Evolutionary conservation across 1,140 invertebrate genomes (phyloP), one percentile per base, ranked within the genome.

Genomic region (Dendroctonus ponderosae): DNA sequence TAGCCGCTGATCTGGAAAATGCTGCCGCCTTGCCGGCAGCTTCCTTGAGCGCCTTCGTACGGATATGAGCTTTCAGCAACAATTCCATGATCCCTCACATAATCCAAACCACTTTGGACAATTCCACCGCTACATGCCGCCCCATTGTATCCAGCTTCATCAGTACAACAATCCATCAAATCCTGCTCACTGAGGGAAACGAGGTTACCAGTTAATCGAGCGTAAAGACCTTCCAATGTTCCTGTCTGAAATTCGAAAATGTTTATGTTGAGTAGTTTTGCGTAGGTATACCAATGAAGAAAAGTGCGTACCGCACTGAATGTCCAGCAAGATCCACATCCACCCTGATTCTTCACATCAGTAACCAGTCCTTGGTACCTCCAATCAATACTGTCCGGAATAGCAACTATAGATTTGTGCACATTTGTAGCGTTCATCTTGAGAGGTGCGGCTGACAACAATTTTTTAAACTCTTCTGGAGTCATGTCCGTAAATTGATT

Each of bases 401-500:
- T 44, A 11, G 42, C 56, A 9, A 44, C 8, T 38, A 7, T 7
- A 7, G 38, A 15, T n/a, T 68, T 52, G n/a, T 72, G 73, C 14
- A 68, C 49, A 7, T 39, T 8, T 9, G 15, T 9, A 7, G 15
- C 9, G 38, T 8, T 40, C 8, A 11, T 7, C 7, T 54, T 40
- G 6, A 7, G 15, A 11, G 38, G 15, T 9, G 7, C 9, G 9
- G 15, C 8, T 9, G 52, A 7, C 52, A 54, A 26, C 26, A 26
- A 2, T 26, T 26, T 26, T 79, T 14, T 51, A 42, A 94, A 93
- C 80, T 96, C 93, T 71, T 91, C 87, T 77, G 86, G 87, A 69
- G 93, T 82, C 88, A 93, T 83, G 80, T 95, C 93, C 54, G 86
- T 86, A 79, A 89, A 95, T 75, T 93, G 86, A 79, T 95, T 95